Evolutionary conservation across 2,888 invertebrate species (phyloP).

Genomic region (Orthosia incerta): DNA sequence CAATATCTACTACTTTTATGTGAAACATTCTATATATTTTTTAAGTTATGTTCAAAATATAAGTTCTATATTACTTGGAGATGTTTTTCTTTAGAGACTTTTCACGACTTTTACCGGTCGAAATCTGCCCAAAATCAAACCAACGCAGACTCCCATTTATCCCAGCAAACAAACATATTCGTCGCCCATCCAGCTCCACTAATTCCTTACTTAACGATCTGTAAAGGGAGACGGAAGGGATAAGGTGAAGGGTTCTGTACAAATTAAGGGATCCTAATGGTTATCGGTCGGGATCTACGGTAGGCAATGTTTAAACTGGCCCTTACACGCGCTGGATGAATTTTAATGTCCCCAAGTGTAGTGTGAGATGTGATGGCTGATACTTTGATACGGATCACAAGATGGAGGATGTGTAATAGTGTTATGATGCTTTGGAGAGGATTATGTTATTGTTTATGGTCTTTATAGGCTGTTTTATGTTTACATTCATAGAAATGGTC

Average conservation of each 20-base stretch:
- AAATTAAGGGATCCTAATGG: conserved; percentile 90
- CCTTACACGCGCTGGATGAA: conserved; percentile 85
- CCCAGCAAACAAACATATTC: conserved; percentile 24
- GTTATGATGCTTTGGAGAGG: conserved; percentile 31
- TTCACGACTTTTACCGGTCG: too few relatives aligned
- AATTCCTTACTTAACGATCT: conserved; percentile 83
- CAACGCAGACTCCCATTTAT: not conserved
- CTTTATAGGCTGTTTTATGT: conserved; percentile 16
- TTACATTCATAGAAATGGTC: not conserved
- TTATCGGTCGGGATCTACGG: conserved; percentile 86
- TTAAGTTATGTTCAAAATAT: not conserved
- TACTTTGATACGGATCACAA: conserved; percentile 49
- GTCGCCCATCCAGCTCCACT: conserved; percentile 60
- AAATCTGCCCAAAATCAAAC: not conserved
- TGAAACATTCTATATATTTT: too few relatives aligned
- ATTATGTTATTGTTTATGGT: conserved; percentile 37
- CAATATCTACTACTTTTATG: too few relatives aligned
- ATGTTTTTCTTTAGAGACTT: too few relatives aligned
- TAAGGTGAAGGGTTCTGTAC: conserved; percentile 88
- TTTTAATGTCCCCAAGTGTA: conserved; percentile 83
- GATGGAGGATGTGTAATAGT: conserved; percentile 44
- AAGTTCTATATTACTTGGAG: too few relatives aligned
- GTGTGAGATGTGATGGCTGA: conserved; percentile 51
- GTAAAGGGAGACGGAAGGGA: conserved; percentile 89
- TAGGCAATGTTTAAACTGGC: conserved; percentile 82